These are phyloP conservation scores for Miltochrista miniata DNA, from an alignment of 2,888 invertebrate species.

Conservation along the genomic window DNA sequence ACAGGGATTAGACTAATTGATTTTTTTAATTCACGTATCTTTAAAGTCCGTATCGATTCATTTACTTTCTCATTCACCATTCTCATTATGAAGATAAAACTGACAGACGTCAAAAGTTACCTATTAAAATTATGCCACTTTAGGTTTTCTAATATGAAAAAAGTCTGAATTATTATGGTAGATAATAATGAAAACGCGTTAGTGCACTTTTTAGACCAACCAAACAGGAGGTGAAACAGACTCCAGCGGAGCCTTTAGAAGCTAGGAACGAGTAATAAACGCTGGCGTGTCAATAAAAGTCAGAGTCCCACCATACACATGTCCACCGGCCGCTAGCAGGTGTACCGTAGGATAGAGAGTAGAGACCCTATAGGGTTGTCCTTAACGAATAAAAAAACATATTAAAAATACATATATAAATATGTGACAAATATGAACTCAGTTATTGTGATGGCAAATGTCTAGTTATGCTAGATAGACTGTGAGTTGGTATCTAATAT, in stretches of 20 bases:
- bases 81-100: no score
- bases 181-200: constrained; percentile 11
- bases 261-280: constrained; percentile 67
- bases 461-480: no score
- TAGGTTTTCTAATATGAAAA: no score
- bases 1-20: no score
- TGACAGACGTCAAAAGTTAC: no score
- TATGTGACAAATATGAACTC: no score
- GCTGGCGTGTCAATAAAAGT: constrained; percentile 75
- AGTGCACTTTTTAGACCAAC: constrained; percentile 28
- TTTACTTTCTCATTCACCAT: no score
- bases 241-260: constrained; percentile 46
- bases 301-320: constrained; percentile 69
- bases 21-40: no score
- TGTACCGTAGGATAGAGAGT: constrained; percentile 52
- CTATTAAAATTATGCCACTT: no score
- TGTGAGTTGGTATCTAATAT: no score
- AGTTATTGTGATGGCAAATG: no score
- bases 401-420: not conserved
- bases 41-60: no score
- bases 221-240: constrained; percentile 48
- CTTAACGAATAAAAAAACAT: not conserved
- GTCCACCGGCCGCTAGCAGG: constrained; percentile 65
- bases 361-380: constrained; percentile 48
- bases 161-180: not conserved